Base-by-base conservation (phyloP, 2,113 vertebrate species). In the Phrynosoma blainvillii region DNA sequence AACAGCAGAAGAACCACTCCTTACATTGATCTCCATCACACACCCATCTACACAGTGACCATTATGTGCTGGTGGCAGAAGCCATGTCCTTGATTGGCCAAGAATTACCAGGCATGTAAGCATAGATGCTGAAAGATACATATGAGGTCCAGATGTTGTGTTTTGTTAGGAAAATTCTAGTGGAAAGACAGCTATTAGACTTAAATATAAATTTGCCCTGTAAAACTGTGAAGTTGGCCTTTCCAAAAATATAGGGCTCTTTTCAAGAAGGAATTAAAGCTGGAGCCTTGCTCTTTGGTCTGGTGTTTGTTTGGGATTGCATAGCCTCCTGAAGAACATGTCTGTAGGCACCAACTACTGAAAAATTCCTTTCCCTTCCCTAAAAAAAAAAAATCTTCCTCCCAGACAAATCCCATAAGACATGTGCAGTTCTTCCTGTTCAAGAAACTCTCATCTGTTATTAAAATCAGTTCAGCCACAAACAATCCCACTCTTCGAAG, bases 381-480 rank as follows among this genome's bases (percentile, higher is more conserved):
- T 87, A 90, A 2, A 77, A 90, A 2, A 77, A 90, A 2, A 77
- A 14, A 32, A 14, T 9, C 77, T 75, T 88, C 25, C 74, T 90
- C 86, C 79, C 25, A 88, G 78, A 75, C 23, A 91, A 92, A 84
- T 3, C 21, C 32, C 40, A 65, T 71, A 74, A 30, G 65, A 7
- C 59, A 65, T 0, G 0, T 65, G 66, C 89, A 92, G 70, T 68
- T 70, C 40, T 18, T 87, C 42, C 82, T 66, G n/a, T 68, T 87
- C 78, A 9, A 70, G 68, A 93, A 93, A 90, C 14, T 18, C 71
- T 36, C n/a, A 23, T 89, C 77, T 87, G 52, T 84, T 90, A 89
- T 76, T 92, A 88, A 90, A 92, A 91, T 86, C 59, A 91, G 93
- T 90, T 52, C 3, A 27, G 84, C 91, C 87, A 54, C 65, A 90